phyloP scores from a whole-genome alignment of 2,797 vertebrate genomes.

The Eutrigla gurnardus region DNA sequence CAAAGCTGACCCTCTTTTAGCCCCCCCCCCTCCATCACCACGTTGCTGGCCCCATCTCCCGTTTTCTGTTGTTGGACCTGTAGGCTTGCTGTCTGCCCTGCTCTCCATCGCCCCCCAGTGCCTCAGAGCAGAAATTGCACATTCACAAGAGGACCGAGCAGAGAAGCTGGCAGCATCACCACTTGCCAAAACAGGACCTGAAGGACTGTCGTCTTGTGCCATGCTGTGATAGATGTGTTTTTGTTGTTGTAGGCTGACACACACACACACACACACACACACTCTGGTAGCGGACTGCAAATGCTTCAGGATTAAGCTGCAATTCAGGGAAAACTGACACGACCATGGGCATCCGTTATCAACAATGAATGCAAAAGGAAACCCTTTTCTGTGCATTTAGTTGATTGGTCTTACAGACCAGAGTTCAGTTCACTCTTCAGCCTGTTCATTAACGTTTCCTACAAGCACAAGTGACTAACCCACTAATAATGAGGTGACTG shows the following conservation, averaged over 20 bases:
- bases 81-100: constrained; percentile 31
- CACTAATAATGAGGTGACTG: constrained; percentile 6
- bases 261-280: constrained; percentile 14
- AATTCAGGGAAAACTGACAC: constrained; percentile 74
- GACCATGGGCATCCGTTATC: constrained; percentile 47
- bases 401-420: constrained; percentile 15
- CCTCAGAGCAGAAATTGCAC: constrained; percentile 62
- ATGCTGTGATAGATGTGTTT: constrained; percentile 42
- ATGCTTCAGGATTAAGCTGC: constrained; percentile 58
- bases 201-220: constrained; percentile 59
- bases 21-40: not conserved
- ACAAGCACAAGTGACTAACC: constrained; percentile 37
- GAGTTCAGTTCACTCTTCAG: constrained; percentile 44
- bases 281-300: constrained; percentile 44
- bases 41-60: constrained; percentile 16
- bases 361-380: constrained; percentile 56
- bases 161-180: constrained; percentile 25
- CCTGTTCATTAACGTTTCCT: constrained; percentile 13
- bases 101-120: constrained; percentile 69
- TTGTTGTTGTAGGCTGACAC: constrained; percentile 26
- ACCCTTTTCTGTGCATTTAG: constrained; percentile 16
- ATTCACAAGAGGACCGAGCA: constrained; percentile 37
- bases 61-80: constrained; percentile 47
- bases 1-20: constrained; percentile 78
- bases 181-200: constrained; percentile 64